A percentile compares a stretch with the other conserved stretches of the same genome.
Evolutionary conservation across 2,113 vertebrate genomes (phyloP).

Genomic region (Motacilla alba): DNA sequence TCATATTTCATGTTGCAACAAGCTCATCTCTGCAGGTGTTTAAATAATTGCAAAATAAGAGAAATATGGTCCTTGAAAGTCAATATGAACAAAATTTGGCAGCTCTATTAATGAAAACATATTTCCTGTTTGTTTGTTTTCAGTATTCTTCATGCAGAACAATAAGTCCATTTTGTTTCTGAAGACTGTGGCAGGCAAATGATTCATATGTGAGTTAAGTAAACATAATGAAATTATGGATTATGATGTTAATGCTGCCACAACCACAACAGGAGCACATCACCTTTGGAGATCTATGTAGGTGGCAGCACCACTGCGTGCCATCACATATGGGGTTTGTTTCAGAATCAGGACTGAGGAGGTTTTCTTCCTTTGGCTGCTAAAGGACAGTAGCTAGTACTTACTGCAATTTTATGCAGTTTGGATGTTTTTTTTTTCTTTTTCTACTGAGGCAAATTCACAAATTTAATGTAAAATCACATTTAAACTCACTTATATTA

Average conservation of each 20-base stretch:
- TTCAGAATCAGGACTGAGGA: background rate
- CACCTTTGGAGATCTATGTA: background rate
- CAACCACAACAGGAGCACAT: background rate
- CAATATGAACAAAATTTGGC: background rate
- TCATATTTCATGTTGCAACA: background rate
- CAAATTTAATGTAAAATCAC: background rate
- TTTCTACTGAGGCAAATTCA: background rate
- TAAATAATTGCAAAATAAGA: constrained; percentile 8
- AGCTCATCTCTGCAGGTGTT: background rate
- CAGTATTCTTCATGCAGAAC: background rate
- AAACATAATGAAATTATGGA: background rate
- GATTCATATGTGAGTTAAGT: background rate
- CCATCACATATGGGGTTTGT: background rate
- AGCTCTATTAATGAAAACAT: background rate
- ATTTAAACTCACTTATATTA: fast-evolving
- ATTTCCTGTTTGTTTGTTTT: constrained; percentile 10
- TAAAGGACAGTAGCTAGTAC: background rate
- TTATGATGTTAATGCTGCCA: background rate
- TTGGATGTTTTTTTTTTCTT: background rate
- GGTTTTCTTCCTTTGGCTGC: background rate
- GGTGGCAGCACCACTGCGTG: background rate
- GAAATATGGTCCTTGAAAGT: background rate
- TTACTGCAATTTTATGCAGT: background rate
- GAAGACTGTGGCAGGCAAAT: background rate
- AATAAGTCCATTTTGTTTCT: background rate